Conservation (phyloP, 1,140 invertebrate species). For the roundworm (Caenorhabditis elegans) region DNA sequence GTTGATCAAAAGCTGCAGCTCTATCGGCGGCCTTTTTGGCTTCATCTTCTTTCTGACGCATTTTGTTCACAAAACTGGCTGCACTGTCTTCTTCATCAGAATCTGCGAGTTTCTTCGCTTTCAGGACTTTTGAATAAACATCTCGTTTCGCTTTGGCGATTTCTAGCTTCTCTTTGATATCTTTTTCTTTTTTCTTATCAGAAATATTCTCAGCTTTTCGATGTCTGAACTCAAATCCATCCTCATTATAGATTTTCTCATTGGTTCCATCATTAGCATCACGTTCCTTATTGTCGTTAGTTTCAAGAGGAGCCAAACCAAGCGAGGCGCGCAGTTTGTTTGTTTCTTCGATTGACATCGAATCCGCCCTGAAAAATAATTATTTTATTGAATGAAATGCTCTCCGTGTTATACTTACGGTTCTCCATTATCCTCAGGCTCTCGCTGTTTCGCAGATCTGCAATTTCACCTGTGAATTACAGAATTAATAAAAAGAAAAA, state of each 20-base stretch:
- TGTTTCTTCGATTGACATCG: slow-evolving; percentile 53
- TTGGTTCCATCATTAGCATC: slow-evolving; percentile 74
- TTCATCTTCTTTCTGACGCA: slow-evolving; percentile 77
- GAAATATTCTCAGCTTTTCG: slow-evolving; percentile 82
- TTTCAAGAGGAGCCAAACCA: slow-evolving; percentile 86
- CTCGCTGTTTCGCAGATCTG: not conserved
- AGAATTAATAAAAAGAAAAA: not conserved
- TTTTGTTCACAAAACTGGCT: slow-evolving; percentile 84
- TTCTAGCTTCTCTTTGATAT: slow-evolving; percentile 79
- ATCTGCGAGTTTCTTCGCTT: slow-evolving; percentile 74
- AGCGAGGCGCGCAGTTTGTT: slow-evolving; percentile 83
- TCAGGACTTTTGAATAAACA: slow-evolving; percentile 75
- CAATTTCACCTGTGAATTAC: not conserved
- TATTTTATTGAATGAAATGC: not conserved
- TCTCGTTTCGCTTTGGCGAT: slow-evolving; percentile 77
- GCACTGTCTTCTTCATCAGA: slow-evolving; percentile 72
- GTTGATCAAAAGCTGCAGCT: slow-evolving; percentile 76
- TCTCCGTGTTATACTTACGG: slow-evolving; percentile 1
- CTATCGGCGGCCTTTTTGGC: slow-evolving; percentile 83
- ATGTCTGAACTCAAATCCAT: slow-evolving; percentile 79
- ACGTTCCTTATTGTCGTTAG: slow-evolving; percentile 69
- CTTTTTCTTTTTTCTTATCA: slow-evolving; percentile 78
- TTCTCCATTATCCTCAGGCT: not conserved
- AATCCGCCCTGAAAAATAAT: slow-evolving; percentile 39
- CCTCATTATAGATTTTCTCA: slow-evolving; percentile 67